A percentile compares a stretch with the other conserved stretches of the same genome.
Evolutionary conservation across 2,888 invertebrate species (phyloP).

Genomic region (Epinotia nisella): DNA sequence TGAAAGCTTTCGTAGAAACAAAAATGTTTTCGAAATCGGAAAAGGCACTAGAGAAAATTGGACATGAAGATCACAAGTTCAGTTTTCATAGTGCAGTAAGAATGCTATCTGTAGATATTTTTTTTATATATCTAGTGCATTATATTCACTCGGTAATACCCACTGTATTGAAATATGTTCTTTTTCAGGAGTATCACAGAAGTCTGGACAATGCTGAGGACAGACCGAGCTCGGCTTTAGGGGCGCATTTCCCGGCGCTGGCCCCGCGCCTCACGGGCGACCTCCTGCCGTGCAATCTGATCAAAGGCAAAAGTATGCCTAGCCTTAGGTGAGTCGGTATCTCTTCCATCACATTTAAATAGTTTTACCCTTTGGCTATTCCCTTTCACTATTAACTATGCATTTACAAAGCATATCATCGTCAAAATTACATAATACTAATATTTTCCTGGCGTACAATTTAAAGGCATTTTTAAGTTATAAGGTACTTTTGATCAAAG

Average conservation of each 20-base stretch:
- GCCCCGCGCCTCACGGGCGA: constrained; percentile 82
- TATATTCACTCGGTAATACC: constrained; percentile 37
- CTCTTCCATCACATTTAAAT: neutral
- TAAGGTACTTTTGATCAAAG: constrained; percentile 36
- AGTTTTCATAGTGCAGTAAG: constrained; percentile 81
- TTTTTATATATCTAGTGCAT: constrained; percentile 50
- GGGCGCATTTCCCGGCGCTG: constrained; percentile 86
- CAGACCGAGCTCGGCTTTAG: constrained; percentile 88
- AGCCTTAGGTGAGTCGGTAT: constrained; percentile 90
- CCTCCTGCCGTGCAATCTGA: constrained; percentile 87
- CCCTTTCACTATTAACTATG: constrained; percentile 20
- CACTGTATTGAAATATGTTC: constrained; percentile 17
- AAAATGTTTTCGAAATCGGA: constrained; percentile 96
- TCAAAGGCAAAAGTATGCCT: constrained; percentile 98
- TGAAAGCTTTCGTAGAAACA: constrained; percentile 96
- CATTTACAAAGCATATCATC: constrained; percentile 20
- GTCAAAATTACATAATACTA: neutral
- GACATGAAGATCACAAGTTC: constrained; percentile 89
- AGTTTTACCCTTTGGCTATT: constrained; percentile 25
- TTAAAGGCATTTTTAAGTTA: constrained; percentile 8
- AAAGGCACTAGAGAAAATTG: constrained; percentile 95
- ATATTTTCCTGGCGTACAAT: constrained; percentile 1
- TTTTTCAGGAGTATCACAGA: constrained; percentile 89
- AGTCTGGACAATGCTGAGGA: constrained; percentile 93
- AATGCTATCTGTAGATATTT: constrained; percentile 86